Conservation (phyloP, 1,140 invertebrate genomes). For the Ceratoteleas bidentatus region DNA sequence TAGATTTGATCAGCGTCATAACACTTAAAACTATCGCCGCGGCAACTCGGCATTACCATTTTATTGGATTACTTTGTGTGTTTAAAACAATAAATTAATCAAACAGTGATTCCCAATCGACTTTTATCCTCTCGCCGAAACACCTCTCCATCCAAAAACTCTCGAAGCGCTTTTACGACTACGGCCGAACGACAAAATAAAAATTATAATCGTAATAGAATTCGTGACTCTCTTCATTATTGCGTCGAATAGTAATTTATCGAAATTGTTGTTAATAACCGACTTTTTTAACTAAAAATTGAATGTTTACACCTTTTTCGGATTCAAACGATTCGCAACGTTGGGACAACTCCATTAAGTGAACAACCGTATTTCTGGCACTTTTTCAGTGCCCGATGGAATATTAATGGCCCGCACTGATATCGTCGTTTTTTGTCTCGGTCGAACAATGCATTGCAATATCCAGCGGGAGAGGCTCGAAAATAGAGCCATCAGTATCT, state of each 20-base stretch:
- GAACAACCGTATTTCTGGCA: no score
- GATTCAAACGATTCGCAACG: no score
- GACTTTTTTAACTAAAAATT: no score
- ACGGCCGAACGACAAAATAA: no score
- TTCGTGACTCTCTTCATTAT: no score
- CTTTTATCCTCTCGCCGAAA: background rate
- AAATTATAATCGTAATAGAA: no score
- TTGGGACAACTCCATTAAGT: no score
- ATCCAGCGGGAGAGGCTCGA: conserved; percentile 43
- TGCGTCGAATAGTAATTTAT: no score
- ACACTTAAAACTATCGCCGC: conserved; percentile 49
- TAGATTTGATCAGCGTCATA: conserved; percentile 49
- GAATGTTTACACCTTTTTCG: no score
- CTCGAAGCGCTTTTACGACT: background rate
- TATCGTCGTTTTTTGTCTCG: conserved; percentile 40
- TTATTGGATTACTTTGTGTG: conserved; percentile 31
- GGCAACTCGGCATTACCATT: conserved; percentile 32
- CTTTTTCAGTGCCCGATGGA: conserved; percentile 7
- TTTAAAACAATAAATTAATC: conserved; percentile 38
- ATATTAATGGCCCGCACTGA: conserved; percentile 52
- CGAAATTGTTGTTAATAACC: no score
- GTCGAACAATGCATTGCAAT: conserved; percentile 49
- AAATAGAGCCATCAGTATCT: conserved; percentile 60
- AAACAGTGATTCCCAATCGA: no score
- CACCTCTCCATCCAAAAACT: background rate